phyloP scores from a whole-genome alignment of 2,888 invertebrate species.

The Aromia moschata region DNA sequence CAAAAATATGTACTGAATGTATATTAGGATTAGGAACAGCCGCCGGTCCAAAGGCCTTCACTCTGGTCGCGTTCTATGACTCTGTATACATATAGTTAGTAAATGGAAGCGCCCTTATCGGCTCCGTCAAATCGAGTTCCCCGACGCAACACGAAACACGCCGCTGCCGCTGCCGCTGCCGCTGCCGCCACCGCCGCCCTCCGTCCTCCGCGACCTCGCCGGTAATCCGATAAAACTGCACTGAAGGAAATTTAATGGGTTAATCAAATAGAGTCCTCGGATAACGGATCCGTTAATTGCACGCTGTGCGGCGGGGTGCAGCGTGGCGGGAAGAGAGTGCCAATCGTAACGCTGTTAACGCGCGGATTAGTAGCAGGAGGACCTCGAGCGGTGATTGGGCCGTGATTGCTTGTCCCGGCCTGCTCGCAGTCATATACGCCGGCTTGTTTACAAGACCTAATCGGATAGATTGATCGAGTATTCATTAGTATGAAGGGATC shows the following conservation, averaged over 20 bases:
- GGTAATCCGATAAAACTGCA: conserved; percentile 16
- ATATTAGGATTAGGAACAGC: no score
- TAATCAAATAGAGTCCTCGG: conserved; percentile 28
- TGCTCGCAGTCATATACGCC: conserved; percentile 6
- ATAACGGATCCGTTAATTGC: conserved; percentile 33
- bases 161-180: no score
- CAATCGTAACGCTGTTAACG: conserved; percentile 31
- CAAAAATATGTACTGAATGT: no score
- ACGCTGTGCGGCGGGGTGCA: conserved; percentile 25
- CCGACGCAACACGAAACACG: conserved; percentile 1
- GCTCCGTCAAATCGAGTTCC: no score
- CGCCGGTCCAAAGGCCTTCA: no score
- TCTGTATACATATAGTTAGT: no score
- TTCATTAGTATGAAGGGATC: no score
- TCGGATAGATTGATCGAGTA: conserved; percentile 2
- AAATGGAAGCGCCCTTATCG: no score
- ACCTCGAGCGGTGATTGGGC: conserved; percentile 26
- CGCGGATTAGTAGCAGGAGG: conserved; percentile 3
- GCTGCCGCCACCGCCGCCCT: neutral
- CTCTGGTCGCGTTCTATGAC: no score
- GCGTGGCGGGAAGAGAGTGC: conserved; percentile 30
- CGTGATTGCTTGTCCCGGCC: conserved; percentile 24
- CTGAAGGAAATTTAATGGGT: conserved; percentile 20
- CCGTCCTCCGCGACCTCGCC: neutral
- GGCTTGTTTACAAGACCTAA: conserved; percentile 23